phyloP scores from a whole-genome alignment of 2,113 vertebrate species.

The Bufo gargarizans region DNA sequence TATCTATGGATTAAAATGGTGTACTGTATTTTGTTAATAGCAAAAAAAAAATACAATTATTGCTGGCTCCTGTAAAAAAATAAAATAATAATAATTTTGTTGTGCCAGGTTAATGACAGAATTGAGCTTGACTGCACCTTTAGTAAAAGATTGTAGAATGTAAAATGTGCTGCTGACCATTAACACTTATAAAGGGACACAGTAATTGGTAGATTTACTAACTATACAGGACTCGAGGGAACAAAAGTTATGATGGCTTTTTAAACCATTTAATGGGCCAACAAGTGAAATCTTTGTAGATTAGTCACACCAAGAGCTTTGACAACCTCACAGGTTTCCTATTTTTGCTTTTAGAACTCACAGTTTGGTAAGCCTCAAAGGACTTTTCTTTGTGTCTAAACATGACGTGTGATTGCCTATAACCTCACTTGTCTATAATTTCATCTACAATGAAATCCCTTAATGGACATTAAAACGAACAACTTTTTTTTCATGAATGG shows the following conservation, averaged over 20 bases:
- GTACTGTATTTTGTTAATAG: too few relatives aligned
- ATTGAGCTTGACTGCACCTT: neutral
- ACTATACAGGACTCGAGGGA: neutral
- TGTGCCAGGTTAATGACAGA: neutral
- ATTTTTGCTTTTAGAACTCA: slow-evolving; percentile 34
- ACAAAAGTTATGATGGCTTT: slow-evolving; percentile 32
- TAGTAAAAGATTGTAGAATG: neutral
- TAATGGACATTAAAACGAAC: slow-evolving; percentile 56
- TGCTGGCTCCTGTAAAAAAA: too few relatives aligned
- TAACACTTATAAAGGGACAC: slow-evolving; percentile 12
- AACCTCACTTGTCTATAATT: slow-evolving; percentile 54
- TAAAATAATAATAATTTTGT: neutral
- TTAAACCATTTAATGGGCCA: slow-evolving; percentile 40
- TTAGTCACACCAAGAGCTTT: slow-evolving; percentile 28
- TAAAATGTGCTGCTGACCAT: neutral
- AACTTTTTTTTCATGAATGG: neutral
- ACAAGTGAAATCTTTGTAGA: slow-evolving; percentile 40
- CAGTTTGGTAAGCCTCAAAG: slow-evolving; percentile 43
- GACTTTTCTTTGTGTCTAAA: slow-evolving; percentile 40
- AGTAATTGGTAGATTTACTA: slow-evolving; percentile 38
- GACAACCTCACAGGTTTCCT: slow-evolving; percentile 40
- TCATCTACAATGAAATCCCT: slow-evolving; percentile 43
- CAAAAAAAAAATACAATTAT: too few relatives aligned
- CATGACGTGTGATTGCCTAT: slow-evolving; percentile 43
- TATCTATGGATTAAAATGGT: too few relatives aligned